Evolutionary conservation across 1,140 invertebrate genomes (phyloP).

Genomic region (Euura lappo): DNA sequence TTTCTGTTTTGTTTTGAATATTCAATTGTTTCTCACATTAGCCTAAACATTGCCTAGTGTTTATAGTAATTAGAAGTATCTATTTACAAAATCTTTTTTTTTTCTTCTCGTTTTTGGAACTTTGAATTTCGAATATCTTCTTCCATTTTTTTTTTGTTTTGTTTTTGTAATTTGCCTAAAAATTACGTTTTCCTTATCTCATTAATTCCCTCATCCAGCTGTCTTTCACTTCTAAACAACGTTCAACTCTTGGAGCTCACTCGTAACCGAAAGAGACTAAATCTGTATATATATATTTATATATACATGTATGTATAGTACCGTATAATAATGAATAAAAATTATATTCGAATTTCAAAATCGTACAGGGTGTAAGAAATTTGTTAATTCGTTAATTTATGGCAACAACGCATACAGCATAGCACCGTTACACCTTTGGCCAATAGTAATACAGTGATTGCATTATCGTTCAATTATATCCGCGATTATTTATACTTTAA

Average conservation of each 20-base stretch:
- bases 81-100: constrained; percentile 29
- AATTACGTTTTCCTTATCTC: background rate
- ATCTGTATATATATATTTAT: background rate
- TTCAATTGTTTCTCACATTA: constrained; percentile 11
- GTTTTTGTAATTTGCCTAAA: background rate
- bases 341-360: constrained; percentile 5
- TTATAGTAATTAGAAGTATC: constrained; percentile 28
- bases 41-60: constrained; percentile 23
- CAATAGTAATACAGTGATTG: background rate
- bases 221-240: constrained; percentile 10
- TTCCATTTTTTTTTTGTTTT: background rate
- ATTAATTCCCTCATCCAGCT: constrained; percentile 4
- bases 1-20: constrained; percentile 1
- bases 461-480: background rate
- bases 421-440: background rate
- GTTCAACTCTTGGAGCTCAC: constrained; percentile 45
- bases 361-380: background rate
- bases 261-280: constrained; percentile 59
- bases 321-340: background rate
- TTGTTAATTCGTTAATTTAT: no score
- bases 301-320: background rate
- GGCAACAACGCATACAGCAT: no score
- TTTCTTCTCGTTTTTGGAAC: constrained; percentile 15
- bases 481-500: background rate
- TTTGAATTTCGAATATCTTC: constrained; percentile 17